A percentile compares a stretch with the other conserved stretches of the same genome.
phyloP scores from a whole-genome alignment of 2,888 invertebrate species.

The Nudaria mundana region DNA sequence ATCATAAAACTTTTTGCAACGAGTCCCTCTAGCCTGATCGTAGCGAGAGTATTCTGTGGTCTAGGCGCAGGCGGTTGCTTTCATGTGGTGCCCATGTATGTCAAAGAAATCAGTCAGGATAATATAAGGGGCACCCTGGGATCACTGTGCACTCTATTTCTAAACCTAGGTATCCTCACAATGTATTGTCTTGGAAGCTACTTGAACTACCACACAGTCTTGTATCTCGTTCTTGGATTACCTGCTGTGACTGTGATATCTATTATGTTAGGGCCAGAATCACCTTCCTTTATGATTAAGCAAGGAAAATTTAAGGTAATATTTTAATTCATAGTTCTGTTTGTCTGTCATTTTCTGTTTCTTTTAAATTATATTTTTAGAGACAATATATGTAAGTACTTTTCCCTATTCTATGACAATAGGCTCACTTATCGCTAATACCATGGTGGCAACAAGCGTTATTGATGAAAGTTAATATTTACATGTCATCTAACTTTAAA shows the following conservation, averaged over 20 bases:
- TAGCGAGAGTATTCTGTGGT: constrained; percentile 43
- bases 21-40: constrained; percentile 32
- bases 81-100: constrained; percentile 48
- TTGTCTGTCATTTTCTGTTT: no score
- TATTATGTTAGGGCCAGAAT: constrained; percentile 54
- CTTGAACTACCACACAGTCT: constrained; percentile 44
- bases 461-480: no score
- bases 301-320: constrained; percentile 47
- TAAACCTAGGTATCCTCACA: constrained; percentile 45
- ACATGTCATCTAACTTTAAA: no score
- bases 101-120: constrained; percentile 55
- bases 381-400: no score
- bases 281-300: constrained; percentile 57
- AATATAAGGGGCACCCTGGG: constrained; percentile 49
- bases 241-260: constrained; percentile 38
- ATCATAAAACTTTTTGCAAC: constrained; percentile 36
- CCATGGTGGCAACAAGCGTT: no score
- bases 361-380: no score
- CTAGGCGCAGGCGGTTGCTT: constrained; percentile 47
- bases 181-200: constrained; percentile 54
- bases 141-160: constrained; percentile 38
- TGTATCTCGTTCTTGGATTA: constrained; percentile 41
- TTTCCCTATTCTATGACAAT: no score
- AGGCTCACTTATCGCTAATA: no score
- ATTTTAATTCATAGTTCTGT: no score